Evolutionary conservation across 2,888 invertebrate genomes (phyloP).

Genomic region (Laspeyria flexula): DNA sequence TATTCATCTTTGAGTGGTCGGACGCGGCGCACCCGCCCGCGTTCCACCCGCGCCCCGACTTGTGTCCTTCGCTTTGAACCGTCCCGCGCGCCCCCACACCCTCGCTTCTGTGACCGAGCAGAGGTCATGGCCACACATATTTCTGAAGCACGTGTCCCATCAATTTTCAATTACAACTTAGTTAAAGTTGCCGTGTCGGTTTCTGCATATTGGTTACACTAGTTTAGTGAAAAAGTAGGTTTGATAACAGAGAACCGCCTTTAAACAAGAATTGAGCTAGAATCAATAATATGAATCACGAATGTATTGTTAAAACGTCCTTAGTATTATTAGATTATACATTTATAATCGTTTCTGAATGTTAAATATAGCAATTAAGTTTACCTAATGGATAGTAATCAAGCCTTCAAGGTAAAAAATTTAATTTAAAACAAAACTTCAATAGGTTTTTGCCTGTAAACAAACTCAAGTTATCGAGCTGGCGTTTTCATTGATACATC

Average conservation of each 20-base stretch:
- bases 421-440: slow-evolving; percentile 13
- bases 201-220: slow-evolving; percentile 11
- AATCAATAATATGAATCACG: neutral
- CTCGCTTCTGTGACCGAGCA: slow-evolving; percentile 66
- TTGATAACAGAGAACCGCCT: slow-evolving; percentile 9
- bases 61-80: slow-evolving; percentile 60
- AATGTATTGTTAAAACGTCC: neutral
- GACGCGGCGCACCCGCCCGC: slow-evolving; percentile 26
- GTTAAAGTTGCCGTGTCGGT: slow-evolving; percentile 22
- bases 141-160: slow-evolving; percentile 64
- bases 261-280: slow-evolving; percentile 2
- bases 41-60: slow-evolving; percentile 20
- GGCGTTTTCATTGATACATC: neutral
- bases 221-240: slow-evolving; percentile 10
- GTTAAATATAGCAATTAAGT: neutral
- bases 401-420: slow-evolving; percentile 8
- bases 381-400: neutral
- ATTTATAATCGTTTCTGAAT: neutral
- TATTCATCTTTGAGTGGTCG: slow-evolving; percentile 43
- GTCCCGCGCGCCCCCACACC: slow-evolving; percentile 53
- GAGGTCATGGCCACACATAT: slow-evolving; percentile 79
- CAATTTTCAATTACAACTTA: slow-evolving; percentile 48
- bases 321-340: neutral
- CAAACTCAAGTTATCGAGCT: neutral
- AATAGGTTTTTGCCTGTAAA: neutral